These are phyloP conservation scores for Trididemnum miniatum DNA, from an alignment of 23 tunicate species.

Conservation along the genomic window DNA sequence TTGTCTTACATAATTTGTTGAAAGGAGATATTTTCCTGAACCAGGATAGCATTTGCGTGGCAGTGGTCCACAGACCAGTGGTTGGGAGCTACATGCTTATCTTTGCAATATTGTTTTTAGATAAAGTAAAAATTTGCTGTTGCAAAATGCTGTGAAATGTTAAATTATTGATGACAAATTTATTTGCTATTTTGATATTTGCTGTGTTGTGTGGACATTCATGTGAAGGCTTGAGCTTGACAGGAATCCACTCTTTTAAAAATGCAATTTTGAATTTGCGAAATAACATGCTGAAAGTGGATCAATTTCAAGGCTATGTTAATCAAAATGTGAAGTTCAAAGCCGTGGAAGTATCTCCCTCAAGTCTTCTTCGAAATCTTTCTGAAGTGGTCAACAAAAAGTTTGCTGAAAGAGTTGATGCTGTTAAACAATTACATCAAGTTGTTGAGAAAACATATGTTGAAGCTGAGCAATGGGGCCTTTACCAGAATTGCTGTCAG, in stretches of 20 bases:
- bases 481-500: conserved; percentile 41
- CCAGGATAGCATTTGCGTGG: too few relatives aligned
- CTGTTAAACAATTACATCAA: conserved; percentile 26
- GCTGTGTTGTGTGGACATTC: too few relatives aligned
- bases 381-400: conserved; percentile 33
- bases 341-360: conserved; percentile 5
- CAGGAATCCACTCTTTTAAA: conserved; percentile 5
- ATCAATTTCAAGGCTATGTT: conserved; percentile 41
- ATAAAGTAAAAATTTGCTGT: too few relatives aligned
- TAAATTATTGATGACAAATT: too few relatives aligned
- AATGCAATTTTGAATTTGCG: conserved; percentile 20
- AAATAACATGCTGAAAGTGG: conserved; percentile 45
- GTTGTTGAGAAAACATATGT: conserved; percentile 21
- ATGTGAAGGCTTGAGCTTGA: conserved; percentile 5
- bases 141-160: too few relatives aligned
- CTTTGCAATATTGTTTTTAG: too few relatives aligned
- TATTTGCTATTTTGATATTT: too few relatives aligned
- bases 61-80: too few relatives aligned
- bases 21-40: too few relatives aligned
- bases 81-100: too few relatives aligned
- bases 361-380: conserved; percentile 20
- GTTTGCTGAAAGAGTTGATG: conserved; percentile 37
- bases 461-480: not conserved
- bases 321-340: conserved; percentile 25
- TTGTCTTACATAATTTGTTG: too few relatives aligned